Conservation (phyloP, 2,113 vertebrate genomes). For the Pipa parva region DNA sequence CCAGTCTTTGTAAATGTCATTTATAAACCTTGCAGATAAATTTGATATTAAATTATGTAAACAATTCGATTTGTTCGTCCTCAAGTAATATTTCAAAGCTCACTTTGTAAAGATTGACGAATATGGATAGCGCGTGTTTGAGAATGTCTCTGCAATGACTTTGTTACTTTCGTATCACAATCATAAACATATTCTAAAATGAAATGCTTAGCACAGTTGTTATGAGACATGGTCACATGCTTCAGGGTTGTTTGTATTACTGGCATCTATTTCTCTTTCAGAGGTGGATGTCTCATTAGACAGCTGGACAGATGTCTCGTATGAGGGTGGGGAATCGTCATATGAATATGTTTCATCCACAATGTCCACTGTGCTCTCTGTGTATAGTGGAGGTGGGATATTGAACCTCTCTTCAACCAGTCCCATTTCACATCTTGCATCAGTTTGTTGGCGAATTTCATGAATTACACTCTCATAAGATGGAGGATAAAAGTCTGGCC, state of each 20-base stretch:
- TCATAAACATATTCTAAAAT: no score
- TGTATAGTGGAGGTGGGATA: conserved; percentile 67
- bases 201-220: no score
- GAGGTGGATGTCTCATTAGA: not conserved
- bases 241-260: not conserved
- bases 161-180: not conserved
- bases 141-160: not conserved
- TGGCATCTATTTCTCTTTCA: rapidly evolving
- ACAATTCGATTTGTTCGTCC: not conserved
- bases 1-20: not conserved
- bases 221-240: conserved; percentile 16
- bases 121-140: not conserved
- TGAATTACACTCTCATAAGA: conserved; percentile 65
- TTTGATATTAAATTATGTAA: not conserved
- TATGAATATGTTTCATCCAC: conserved; percentile 48
- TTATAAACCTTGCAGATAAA: not conserved
- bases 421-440: conserved; percentile 18
- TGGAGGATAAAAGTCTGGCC: conserved; percentile 70
- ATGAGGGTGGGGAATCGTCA: conserved; percentile 68
- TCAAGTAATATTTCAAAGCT: not conserved
- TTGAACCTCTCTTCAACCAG: conserved; percentile 14
- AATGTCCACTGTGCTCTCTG: conserved; percentile 45
- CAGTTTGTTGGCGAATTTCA: conserved; percentile 35
- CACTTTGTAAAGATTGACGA: not conserved
- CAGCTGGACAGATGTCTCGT: conserved; percentile 44